Percentiles rank a stretch among this genome's conserved stretches.
These are phyloP conservation scores for Nemoura dubitans DNA, from an alignment of 2,888 invertebrate genomes.

Conservation along the genomic window DNA sequence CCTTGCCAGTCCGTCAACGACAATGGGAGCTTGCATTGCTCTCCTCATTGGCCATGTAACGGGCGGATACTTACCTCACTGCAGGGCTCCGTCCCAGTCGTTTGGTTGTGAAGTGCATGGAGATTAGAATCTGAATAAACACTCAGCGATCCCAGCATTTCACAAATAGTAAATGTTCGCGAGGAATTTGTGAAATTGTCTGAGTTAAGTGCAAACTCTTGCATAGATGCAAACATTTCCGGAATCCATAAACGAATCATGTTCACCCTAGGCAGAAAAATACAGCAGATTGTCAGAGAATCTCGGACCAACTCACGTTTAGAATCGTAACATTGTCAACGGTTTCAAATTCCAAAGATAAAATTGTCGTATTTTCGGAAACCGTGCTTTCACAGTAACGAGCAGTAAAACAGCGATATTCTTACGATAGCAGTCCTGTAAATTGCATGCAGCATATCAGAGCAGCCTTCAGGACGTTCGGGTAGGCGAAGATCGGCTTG, in stretches of 20 bases:
- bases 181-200: not conserved
- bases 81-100: not conserved
- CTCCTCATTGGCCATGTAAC: not conserved
- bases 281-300: too few relatives aligned
- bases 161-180: constrained; percentile 49
- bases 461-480: constrained; percentile 68
- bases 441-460: constrained; percentile 73
- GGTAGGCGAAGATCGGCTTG: constrained; percentile 71
- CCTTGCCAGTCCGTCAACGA: too few relatives aligned
- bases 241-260: constrained; percentile 88
- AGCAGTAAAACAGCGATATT: constrained; percentile 29
- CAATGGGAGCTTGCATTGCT: too few relatives aligned
- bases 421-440: constrained; percentile 73
- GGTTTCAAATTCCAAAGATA: not conserved
- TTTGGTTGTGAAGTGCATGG: not conserved
- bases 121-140: not conserved
- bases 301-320: too few relatives aligned
- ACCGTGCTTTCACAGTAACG: not conserved
- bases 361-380: not conserved
- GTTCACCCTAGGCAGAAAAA: constrained; percentile 68
- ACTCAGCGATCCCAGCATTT: constrained; percentile 49
- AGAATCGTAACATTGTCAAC: not conserved
- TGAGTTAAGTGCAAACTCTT: constrained; percentile 47
- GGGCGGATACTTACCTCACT: constrained; percentile 24
- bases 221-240: constrained; percentile 74